phyloP scores from a whole-genome alignment of 1,140 invertebrate genomes.

The Dryas iulia region DNA sequence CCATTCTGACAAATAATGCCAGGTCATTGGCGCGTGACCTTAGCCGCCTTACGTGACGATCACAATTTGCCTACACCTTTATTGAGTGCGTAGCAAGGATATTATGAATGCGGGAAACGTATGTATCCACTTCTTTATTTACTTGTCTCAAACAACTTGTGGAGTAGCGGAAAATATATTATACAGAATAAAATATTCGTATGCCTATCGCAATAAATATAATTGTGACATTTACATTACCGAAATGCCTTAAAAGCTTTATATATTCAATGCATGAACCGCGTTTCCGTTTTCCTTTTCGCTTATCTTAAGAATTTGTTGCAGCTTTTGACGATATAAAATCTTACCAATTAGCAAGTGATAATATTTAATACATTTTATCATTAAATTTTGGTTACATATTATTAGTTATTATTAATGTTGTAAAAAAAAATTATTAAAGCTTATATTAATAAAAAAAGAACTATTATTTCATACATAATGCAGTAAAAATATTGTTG shows the following conservation, averaged over 20 bases:
- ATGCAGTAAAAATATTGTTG: neutral
- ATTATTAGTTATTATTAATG: neutral
- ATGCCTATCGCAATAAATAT: neutral
- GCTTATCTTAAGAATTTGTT: neutral
- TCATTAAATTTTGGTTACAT: neutral
- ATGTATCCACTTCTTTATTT: neutral
- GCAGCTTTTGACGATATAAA: neutral
- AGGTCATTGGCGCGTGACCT: slow-evolving; percentile 67
- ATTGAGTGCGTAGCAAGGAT: neutral
- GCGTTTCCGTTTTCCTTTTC: neutral
- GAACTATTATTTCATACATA: neutral
- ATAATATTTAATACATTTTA: neutral
- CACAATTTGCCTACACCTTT: slow-evolving; percentile 54
- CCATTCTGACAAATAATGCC: slow-evolving; percentile 74
- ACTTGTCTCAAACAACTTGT: slow-evolving; percentile 1
- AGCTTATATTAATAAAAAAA: neutral
- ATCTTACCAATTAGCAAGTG: neutral
- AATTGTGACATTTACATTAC: neutral
- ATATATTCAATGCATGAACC: neutral
- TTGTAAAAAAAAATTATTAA: neutral
- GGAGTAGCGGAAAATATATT: neutral
- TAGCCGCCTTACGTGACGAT: slow-evolving; percentile 57
- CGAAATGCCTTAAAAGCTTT: neutral
- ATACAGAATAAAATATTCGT: neutral
- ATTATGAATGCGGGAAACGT: slow-evolving; percentile 7